Base-by-base conservation (phyloP, 2,797 vertebrate genomes). In the Salmo trutta region DNA sequence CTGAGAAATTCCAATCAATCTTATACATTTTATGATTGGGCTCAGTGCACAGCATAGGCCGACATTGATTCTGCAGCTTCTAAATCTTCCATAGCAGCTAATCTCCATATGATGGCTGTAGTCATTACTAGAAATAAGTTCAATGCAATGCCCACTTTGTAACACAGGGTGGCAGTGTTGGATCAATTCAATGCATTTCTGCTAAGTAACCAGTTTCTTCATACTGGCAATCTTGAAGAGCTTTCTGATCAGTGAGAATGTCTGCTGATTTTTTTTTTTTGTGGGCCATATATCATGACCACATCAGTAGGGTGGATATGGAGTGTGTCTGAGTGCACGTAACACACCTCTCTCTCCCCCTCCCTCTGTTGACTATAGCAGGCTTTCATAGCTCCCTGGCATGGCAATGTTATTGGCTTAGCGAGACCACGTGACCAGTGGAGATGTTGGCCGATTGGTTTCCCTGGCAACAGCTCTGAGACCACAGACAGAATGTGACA, bases 111-210 rank as follows among this genome's bases (percentile, higher is more conserved):
- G 79, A 62, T 77, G 83, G 83, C 80, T 69, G 78, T 79, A 27
- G 17, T 77, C 19, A 51, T 8, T 5, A 59, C 56, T 21, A 59
- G n/a, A 64, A 4, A 73, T 24, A 6, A n/a, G 2, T 8, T 36
- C 14, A 65, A 3, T 70, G 68, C 29, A 73, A 17, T 70, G 66
- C 4, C n/a, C 15, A 29, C 6, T 1, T 2, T 33, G 3, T 36
- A 75, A 54, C 88, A 83, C 81, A 59, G 4, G 82, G 76, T 74
- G 86, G 80, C 67, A 6, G 19, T 86, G 73, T 82, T 81, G 74
- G 17, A 47, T 52, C 21, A 78, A 15, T 2, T 41, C 14, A 56
- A 4, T n/a, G 19, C 54, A n/a, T 56, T 14, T 64, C 15, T 56
- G 59, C 3, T 19, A 12, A 10, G 56, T 62, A 2, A 21, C n/a